Percentiles rank a stretch among this genome's conserved stretches.
Evolutionary conservation across 2,797 vertebrate species (phyloP).

Genomic region (Gadopsis bispinosus): DNA sequence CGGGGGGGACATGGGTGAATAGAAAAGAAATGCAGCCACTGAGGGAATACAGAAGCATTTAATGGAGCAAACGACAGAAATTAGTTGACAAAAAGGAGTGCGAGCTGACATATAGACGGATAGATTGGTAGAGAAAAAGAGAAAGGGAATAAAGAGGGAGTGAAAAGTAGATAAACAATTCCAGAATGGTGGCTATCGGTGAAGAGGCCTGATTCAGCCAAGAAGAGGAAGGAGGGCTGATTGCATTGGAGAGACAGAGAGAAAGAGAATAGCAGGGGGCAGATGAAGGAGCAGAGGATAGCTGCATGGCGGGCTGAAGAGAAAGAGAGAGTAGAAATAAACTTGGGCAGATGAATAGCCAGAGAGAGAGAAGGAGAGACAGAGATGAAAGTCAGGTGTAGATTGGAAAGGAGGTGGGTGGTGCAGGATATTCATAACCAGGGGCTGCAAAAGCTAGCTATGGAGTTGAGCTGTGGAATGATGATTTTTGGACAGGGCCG

Average conservation of each 20-base stretch:
- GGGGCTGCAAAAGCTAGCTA: conserved; percentile 38
- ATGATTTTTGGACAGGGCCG: conserved; percentile 64
- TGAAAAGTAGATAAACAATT: conserved; percentile 62
- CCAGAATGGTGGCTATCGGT: conserved; percentile 43
- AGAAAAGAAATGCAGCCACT: conserved; percentile 23
- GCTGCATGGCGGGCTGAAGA: conserved; percentile 25
- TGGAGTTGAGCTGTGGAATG: conserved; percentile 48
- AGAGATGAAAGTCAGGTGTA: conserved; percentile 64
- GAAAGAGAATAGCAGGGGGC: conserved; percentile 43
- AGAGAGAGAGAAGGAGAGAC: conserved; percentile 29
- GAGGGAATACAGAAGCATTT: conserved; percentile 49
- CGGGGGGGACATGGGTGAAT: conserved; percentile 32
- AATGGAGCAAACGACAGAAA: conserved; percentile 60
- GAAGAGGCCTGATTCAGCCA: conserved; percentile 53
- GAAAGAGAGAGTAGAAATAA: conserved; percentile 27
- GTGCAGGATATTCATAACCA: conserved; percentile 58
- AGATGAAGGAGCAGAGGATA: conserved; percentile 51
- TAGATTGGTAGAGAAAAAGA: conserved; percentile 35
- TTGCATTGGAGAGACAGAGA: conserved; percentile 52
- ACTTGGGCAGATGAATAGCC: conserved; percentile 22
- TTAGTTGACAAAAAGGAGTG: conserved; percentile 49
- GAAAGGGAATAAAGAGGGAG: conserved; percentile 47
- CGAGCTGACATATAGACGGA: conserved; percentile 46
- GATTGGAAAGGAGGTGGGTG: conserved; percentile 62
- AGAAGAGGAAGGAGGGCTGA: conserved; percentile 56